A percentile compares a stretch with the other conserved stretches of the same genome.
phyloP scores from a whole-genome alignment of 2,888 invertebrate species.

The Kryphioiulus occultus region DNA sequence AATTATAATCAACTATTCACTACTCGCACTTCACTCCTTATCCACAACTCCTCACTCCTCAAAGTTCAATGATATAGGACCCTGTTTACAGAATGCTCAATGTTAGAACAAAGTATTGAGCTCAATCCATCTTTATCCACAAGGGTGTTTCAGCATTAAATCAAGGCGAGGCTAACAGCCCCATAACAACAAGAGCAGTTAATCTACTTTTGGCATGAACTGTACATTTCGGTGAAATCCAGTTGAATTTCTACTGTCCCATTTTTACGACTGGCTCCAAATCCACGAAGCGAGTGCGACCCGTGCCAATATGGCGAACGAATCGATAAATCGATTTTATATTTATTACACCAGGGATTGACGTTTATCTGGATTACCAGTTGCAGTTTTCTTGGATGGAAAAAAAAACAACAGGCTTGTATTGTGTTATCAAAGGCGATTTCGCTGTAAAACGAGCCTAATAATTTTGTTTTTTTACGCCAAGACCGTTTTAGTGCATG shows the following conservation, averaged over 20 bases:
- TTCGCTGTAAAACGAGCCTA: background rate
- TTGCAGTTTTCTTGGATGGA: background rate
- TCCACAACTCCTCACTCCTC: too few species aligned
- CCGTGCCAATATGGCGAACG: background rate
- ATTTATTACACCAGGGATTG: background rate
- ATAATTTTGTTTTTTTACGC: background rate
- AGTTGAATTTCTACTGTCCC: background rate
- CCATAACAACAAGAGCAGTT: background rate
- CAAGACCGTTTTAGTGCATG: background rate
- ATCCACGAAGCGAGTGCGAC: background rate
- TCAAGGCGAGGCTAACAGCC: background rate
- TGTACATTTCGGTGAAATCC: background rate
- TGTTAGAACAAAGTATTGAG: too few species aligned
- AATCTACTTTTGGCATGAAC: background rate
- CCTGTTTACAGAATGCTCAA: too few species aligned
- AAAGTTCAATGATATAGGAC: too few species aligned
- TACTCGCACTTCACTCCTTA: too few species aligned
- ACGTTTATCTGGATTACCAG: background rate
- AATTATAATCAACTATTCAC: too few species aligned
- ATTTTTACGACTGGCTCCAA: background rate
- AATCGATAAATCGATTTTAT: background rate
- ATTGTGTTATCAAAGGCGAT: background rate
- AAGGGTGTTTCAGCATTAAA: too few species aligned
- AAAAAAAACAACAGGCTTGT: background rate
- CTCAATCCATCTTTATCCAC: too few species aligned